Percentiles rank a stretch among this genome's conserved stretches.
Evolutionary conservation across 1,140 invertebrate species (phyloP).

Genomic region (Lineus longissimus): DNA sequence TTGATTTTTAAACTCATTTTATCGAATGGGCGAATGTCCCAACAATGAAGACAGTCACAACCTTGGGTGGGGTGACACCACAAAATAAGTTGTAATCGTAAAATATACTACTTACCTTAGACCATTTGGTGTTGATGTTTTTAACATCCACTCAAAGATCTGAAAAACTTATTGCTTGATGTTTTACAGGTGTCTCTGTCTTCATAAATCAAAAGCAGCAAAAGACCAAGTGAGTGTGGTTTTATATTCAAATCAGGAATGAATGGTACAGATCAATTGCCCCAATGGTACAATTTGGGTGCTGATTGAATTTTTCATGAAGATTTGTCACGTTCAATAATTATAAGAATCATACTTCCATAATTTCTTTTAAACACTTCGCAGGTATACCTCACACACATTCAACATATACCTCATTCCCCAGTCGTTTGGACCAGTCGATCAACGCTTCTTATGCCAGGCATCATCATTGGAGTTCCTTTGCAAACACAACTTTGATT

Average conservation of each 20-base stretch:
- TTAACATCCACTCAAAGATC: no score
- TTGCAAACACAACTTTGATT: constrained; percentile 65
- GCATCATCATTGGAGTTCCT: constrained; percentile 64
- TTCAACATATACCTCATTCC: constrained; percentile 70
- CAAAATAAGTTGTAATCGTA: no score
- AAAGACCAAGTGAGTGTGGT: constrained; percentile 23
- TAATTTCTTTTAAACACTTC: constrained; percentile 18
- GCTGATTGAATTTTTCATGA: constrained; percentile 46
- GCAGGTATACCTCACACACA: constrained; percentile 58
- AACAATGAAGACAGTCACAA: no score
- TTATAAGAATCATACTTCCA: no score
- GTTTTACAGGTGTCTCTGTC: constrained; percentile 32
- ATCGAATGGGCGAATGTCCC: no score
- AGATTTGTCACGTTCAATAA: constrained; percentile 14
- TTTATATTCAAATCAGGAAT: background rate
- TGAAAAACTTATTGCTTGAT: background rate
- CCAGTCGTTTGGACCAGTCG: constrained; percentile 59
- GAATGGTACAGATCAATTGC: background rate
- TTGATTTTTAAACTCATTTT: no score
- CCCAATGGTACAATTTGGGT: background rate
- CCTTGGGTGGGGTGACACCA: no score
- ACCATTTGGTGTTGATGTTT: no score
- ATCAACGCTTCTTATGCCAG: constrained; percentile 61
- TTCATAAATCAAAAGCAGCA: constrained; percentile 23
- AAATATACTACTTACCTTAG: no score